These are phyloP conservation scores for Marasmarcha lunaedactyla DNA, from an alignment of 2,888 invertebrate species.

Conservation along the genomic window DNA sequence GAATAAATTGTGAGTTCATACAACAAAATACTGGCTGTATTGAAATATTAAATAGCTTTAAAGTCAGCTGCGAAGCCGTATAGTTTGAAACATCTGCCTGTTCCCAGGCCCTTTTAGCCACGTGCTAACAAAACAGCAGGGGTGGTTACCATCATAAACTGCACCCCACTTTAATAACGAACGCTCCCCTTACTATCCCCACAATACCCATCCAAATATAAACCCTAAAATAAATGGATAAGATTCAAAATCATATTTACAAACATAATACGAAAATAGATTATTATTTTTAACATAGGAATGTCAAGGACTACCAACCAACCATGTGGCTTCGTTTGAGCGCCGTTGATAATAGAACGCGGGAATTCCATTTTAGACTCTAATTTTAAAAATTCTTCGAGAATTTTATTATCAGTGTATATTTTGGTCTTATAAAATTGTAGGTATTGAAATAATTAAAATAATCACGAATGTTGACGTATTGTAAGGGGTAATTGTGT, in stretches of 20 bases:
- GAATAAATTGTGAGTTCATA: too few species aligned
- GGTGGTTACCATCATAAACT: constrained; percentile 51
- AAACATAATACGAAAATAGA: constrained; percentile 42
- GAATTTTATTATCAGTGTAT: too few species aligned
- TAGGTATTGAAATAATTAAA: too few species aligned
- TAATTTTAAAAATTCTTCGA: too few species aligned
- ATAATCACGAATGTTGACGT: too few species aligned
- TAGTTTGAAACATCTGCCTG: constrained; percentile 46
- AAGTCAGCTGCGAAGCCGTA: too few species aligned
- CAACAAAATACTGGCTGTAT: too few species aligned
- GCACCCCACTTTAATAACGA: constrained; percentile 56
- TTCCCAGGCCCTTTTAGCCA: constrained; percentile 39
- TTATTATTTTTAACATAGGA: constrained; percentile 65
- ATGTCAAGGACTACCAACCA: constrained; percentile 61
- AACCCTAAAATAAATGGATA: constrained; percentile 28
- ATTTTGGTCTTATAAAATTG: too few species aligned
- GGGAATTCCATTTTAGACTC: neutral
- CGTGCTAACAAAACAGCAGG: constrained; percentile 59
- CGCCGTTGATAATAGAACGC: constrained; percentile 42
- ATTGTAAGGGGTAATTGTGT: too few species aligned
- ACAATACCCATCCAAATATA: constrained; percentile 16
- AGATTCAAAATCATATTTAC: constrained; percentile 28
- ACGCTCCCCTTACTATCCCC: constrained; percentile 23
- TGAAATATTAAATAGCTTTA: too few species aligned
- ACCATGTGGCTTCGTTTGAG: constrained; percentile 53